Base-by-base conservation (phyloP, 2,113 vertebrate species). In the Camarhynchus parvulus region DNA sequence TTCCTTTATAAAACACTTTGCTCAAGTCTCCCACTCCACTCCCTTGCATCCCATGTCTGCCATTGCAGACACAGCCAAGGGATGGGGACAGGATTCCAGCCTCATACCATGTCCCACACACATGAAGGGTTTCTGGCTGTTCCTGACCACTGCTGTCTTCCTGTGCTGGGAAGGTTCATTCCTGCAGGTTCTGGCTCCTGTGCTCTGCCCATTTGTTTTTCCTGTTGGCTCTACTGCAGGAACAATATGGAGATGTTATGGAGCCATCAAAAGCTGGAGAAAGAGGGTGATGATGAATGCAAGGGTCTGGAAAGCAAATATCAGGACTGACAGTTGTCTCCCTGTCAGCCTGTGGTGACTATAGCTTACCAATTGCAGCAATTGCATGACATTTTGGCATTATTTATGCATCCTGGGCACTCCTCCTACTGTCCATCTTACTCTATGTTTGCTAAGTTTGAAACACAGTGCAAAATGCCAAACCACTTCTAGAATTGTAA, bases 81-180 rank as follows among this genome's bases (percentile, higher is more conserved):
- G 20, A 12, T 12, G 6, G 23, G 39, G 33, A 50, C 13, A 16
- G 69, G 59, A 10, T 66, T 85, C 58, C 50, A 52, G 35, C 7
- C n/a, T 18, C 1, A 1, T n/a, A 5, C 69, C 55, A 16, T 21
- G 39, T 67, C 53, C 44, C 30, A 9, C 19, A 8, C 0, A 0
- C 18, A 25, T 31, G 37, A 73, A 14, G 28, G 44, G 33, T 44
- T 83, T n/a, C 42, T 37, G 4, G 7, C 63, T 9, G 10, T 8
- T 39, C 8, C 35, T 81, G 30, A 7, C 31, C 4, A 0, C 64
- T n/a, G 61, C 59, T 82, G 47, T 3, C 39, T 31, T 3, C 3
- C 42, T 49, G 0, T 30, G 41, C n/a, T 44, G 10, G 17, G 33
- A 46, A 22, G 31, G 33, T 37, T 49, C 5, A 2, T 28, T 37